phyloP scores from a whole-genome alignment of 2,113 vertebrate genomes.

The Peromyscus leucopus region DNA sequence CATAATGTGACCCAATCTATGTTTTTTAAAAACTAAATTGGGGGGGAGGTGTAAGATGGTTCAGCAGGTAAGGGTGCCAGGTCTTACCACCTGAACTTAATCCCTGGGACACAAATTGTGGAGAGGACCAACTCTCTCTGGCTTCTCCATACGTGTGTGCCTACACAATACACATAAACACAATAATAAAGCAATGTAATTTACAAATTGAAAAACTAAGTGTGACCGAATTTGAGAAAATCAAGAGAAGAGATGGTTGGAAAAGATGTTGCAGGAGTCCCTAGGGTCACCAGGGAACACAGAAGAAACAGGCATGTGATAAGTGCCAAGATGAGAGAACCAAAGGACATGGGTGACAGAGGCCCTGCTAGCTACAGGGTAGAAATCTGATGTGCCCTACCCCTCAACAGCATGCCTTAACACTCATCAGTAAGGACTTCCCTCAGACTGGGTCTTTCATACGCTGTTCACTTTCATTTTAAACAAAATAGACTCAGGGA shows the following conservation, averaged over 20 bases:
- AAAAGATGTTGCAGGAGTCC: not conserved
- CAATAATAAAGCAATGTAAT: not conserved
- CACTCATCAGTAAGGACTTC: not conserved
- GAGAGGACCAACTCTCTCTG: not conserved
- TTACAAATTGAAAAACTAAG: not conserved
- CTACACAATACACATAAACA: not conserved
- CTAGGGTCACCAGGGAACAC: no score
- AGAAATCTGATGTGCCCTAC: not conserved
- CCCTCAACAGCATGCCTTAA: not conserved
- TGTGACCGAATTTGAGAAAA: not conserved
- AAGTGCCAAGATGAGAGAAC: not conserved
- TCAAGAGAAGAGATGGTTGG: not conserved
- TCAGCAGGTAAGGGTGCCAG: not conserved
- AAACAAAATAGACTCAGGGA: conserved; percentile 33
- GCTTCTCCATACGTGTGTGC: no score
- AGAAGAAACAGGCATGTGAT: not conserved
- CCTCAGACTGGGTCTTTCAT: conserved; percentile 19
- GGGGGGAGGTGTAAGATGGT: not conserved
- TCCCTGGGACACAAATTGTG: not conserved
- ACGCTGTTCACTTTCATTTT: conserved; percentile 15
- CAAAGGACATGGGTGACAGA: not conserved
- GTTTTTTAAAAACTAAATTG: conserved; percentile 26
- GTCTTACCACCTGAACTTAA: not conserved
- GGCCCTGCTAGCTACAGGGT: not conserved
- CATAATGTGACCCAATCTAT: not conserved